Base-by-base conservation (phyloP, 2,113 vertebrate species). In the Dicrurus megarhynchus region DNA sequence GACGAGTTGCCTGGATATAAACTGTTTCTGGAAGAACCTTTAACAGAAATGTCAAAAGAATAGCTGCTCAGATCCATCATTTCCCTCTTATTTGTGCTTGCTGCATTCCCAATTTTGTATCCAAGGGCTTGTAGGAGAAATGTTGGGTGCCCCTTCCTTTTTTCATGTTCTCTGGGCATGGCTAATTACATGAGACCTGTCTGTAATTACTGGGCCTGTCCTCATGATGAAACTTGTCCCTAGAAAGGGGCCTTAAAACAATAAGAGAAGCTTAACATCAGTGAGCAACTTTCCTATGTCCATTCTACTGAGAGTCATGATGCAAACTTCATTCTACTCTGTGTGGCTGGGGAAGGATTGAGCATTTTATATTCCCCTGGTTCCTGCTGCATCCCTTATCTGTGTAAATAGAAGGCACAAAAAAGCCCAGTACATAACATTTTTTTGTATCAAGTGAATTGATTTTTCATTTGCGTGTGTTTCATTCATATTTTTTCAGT, bases 11-110 rank as follows among this genome's bases (percentile, higher is more conserved):
- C 39, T 91, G 92, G 41, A 46, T 82, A 89, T 77, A 83, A 97
- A 78, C 81, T 87, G 17, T 70, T 94, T 75, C 80, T 97, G 85
- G 65, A 76, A 85, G 63, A 70, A 32, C 88, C 60, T 95, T 77
- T 89, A 92, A 84, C 81, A 94, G 78, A 59, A 49, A 84, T 95
- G 59, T 84, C 95, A 92, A 84, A 97, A 94, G 53, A 67, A 91
- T 92, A 13, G 6, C 49, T 96, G 50, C 65, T 87, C 78, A 92
- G 67, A 96, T 91, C 55, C 74, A 89, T 93, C 68, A 94, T 86
- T 90, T 96, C 65, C 16, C 33, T 86, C 13, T 71, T 79, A 92
- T 44, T 94, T 0, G 3, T 87, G 75, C 39, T 77, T 80, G 71
- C 7, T 70, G 21, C 74, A 92, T 80, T 90, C 35, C 18, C 68